Conservation (phyloP, 2,797 vertebrate species). For the Darevskia mixta region DNA sequence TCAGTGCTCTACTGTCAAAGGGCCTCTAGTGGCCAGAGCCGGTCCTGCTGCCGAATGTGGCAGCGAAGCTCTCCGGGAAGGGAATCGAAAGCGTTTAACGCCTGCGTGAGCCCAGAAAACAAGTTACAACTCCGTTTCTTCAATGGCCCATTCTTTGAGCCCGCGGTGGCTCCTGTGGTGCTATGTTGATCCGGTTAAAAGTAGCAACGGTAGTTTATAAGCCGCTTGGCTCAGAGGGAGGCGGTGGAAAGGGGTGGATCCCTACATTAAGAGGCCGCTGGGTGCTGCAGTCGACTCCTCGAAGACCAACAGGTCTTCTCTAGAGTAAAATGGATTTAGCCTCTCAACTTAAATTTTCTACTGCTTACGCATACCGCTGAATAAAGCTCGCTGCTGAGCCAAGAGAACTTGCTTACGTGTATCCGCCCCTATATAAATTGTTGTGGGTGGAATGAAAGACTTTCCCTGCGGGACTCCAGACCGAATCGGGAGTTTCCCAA, state of each 20-base stretch:
- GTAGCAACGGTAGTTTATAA: neutral
- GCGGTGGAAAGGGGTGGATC: neutral
- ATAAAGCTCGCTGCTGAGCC: neutral
- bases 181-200: neutral
- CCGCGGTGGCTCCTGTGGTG: neutral
- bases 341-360: too few relatives aligned
- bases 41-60: neutral
- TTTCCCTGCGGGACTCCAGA: neutral
- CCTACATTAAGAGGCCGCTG: neutral
- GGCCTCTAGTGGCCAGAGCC: neutral
- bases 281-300: too few relatives aligned
- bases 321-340: neutral
- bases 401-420: neutral
- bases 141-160: neutral
- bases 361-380: neutral
- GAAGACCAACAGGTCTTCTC: neutral
- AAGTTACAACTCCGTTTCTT: neutral
- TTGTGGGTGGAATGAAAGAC: neutral
- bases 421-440: neutral
- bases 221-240: neutral
- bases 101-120: neutral
- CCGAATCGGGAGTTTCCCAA: neutral
- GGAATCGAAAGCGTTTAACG: neutral
- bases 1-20: too few relatives aligned
- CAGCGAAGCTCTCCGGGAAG: too few relatives aligned